Conservation (phyloP, 2,797 vertebrate genomes). For the Scyliorhinus canicula region DNA sequence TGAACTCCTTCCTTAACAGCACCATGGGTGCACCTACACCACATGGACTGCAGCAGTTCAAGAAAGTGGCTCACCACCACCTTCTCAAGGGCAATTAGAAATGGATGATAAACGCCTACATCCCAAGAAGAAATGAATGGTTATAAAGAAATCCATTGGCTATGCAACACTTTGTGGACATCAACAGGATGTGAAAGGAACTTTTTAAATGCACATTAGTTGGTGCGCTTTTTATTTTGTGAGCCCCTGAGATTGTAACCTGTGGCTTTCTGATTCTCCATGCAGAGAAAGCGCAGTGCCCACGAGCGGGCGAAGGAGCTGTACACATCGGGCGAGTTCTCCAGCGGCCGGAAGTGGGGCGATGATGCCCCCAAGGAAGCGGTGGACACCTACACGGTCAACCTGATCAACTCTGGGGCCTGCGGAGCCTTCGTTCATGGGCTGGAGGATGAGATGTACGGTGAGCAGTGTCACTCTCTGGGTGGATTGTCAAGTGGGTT, state of each 20-base stretch:
- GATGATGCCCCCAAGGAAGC: constrained; percentile 93
- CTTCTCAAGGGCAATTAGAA: not conserved
- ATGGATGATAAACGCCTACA: not conserved
- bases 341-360: constrained; percentile 91
- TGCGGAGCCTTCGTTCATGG: constrained; percentile 96
- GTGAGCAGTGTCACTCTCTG: constrained; percentile 54
- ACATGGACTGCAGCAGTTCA: not conserved
- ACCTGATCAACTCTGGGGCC: constrained; percentile 90
- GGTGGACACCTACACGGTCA: constrained; percentile 82
- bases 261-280: not conserved
- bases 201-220: not conserved
- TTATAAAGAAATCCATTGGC: not conserved
- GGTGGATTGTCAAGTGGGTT: not conserved
- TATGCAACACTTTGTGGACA: not conserved
- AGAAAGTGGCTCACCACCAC: not conserved
- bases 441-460: constrained; percentile 97
- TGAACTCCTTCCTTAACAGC: no score
- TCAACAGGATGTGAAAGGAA: not conserved
- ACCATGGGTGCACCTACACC: not conserved
- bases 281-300: constrained; percentile 86
- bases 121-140: not conserved
- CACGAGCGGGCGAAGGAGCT: constrained; percentile 93
- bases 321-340: constrained; percentile 92
- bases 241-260: not conserved
- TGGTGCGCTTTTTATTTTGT: not conserved